Conservation (phyloP, 2,113 vertebrate genomes). For the Entomyzon cyanotis region DNA sequence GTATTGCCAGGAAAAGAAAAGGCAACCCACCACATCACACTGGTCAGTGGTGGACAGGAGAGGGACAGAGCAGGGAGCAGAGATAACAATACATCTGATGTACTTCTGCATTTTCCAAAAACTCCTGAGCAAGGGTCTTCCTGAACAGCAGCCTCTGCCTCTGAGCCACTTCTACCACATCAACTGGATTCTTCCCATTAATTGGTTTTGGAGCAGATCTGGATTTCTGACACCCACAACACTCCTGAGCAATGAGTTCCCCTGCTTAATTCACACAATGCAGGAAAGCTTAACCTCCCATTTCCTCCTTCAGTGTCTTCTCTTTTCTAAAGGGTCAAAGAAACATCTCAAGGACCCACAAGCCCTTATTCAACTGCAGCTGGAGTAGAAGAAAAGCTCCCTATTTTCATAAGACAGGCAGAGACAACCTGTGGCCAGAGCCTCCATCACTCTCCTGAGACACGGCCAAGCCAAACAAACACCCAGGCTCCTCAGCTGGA, state of each 20-base stretch:
- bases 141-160: not conserved
- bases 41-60: not conserved
- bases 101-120: not conserved
- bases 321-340: not conserved
- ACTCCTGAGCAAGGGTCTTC: not conserved
- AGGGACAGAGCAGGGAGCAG: not conserved
- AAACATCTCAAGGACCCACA: not conserved
- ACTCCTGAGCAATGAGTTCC: not conserved
- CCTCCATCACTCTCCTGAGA: not conserved
- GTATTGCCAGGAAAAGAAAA: not conserved
- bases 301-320: not conserved
- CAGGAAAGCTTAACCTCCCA: not conserved
- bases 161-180: not conserved
- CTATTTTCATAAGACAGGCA: not conserved
- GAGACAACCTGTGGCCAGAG: not conserved
- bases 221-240: not conserved
- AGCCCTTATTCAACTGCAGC: not conserved
- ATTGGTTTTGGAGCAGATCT: not conserved
- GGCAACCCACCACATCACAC: accelerated
- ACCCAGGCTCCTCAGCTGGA: not conserved
- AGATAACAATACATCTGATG: not conserved
- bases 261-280: not conserved
- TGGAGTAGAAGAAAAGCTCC: not conserved
- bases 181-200: not conserved
- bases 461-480: not conserved